Evolutionary conservation across 1,140 invertebrate genomes (phyloP), one percentile per base, ranked within the genome.

Genomic region (Megathymus violae): DNA sequence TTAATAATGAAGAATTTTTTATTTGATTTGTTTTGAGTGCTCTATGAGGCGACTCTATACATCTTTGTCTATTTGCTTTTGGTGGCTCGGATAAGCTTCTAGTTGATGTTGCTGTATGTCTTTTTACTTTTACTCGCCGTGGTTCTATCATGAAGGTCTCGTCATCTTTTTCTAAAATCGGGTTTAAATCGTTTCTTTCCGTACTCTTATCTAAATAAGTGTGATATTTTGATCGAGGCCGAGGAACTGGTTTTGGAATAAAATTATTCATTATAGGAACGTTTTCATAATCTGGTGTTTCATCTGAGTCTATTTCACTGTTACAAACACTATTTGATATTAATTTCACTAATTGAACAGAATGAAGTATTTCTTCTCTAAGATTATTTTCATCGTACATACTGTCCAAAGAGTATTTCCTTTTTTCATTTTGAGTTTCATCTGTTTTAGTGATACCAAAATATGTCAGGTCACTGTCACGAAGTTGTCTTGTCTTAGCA

Each of bases 251-350:
- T 58, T 79, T 83, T 34, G 87, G 88, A 22, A 70, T 81, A 52
- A 70, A 74, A 60, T 82, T 76, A 14, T 62, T 75, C 66, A 73
- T 82, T 22, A 77, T 36, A 17, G 80, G 76, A 46, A 91, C 43
- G 60, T 89, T 91, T 75, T 88, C 81, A 70, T 91, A 91, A 51
- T 89, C 84, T 4, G 75, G 77, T 5, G 65, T 62, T 19, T 89
- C 86, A 58, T 88, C 84, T 15, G 86, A 88, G 50, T 91, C 88
- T 10, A 74, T 76, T 71, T 89, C 88, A 58, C 88, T 91, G 17
- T 83, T 88, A 47, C 82, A 81, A 14, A 82, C 76, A 64, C 85
- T 88, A 52, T 77, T 88, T 17, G 88, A 82, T 52, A 80, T 69
- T 78, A 84, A 74, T 62, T 88, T 79, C 34, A 89, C 80, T 56